Base-by-base conservation (phyloP, 2,797 vertebrate species). In the Peromyscus melanophrys region DNA sequence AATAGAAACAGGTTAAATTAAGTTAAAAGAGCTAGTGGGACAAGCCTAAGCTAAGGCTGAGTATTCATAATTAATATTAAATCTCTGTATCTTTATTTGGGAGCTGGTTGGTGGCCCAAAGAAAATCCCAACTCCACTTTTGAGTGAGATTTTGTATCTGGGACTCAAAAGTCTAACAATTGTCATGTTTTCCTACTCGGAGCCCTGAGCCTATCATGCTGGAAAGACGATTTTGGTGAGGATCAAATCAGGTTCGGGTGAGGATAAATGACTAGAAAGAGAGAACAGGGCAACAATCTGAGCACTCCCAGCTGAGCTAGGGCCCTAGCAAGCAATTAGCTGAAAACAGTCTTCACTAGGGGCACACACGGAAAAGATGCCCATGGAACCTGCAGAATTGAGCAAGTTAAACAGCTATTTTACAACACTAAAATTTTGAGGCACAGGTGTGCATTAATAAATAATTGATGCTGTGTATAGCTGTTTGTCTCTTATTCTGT, bases 401-500 rank as follows among this genome's bases (percentile, higher is more conserved):
- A 14, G 37, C 63, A 75, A 78, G 55, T 25, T n/a, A 85, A 63
- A 82, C n/a, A 61, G 11, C 27, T 61, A 1, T 49, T 59, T 85
- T 61, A 81, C 46, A 40, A 17, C 52, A 76, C 27, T 40, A 77
- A 49, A 88, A 61, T 57, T 23, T 61, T 8, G 52, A 67, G 23
- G 4, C 34, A 29, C 0, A 82, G 9, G 14, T 57, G 16, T 6
- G 1, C 8, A 93, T 34, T 13, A 67, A 63, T 77, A 67, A 73
- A 49, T 61, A 27, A 86, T 37, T 23, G 57, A 49, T 49, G 57
- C 0, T 17, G 0, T 14, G 0, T 19, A n/a, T 3, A 49, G 2
- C 13, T 69, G 10, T 43, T 12, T 55, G 90, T n/a, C 27, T 81
- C 3, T 71, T 40, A 40, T 57, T 49, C 6, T 82, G 43, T 49